Conservation (phyloP, 2,888 invertebrate genomes). For the Hypena proboscidalis region DNA sequence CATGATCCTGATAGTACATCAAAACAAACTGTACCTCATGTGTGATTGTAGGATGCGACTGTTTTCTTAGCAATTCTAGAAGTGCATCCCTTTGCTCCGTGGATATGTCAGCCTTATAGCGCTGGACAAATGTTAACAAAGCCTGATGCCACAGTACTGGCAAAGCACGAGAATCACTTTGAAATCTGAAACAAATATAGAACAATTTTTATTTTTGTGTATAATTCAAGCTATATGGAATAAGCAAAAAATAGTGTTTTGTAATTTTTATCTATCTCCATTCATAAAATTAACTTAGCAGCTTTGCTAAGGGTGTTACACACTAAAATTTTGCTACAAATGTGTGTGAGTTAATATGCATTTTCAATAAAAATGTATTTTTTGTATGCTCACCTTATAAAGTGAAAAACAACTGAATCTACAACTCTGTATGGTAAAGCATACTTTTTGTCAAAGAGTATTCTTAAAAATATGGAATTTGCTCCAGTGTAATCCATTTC, state of each 20-base stretch:
- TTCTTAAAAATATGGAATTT: conserved; percentile 96
- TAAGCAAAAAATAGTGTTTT: too few relatives aligned
- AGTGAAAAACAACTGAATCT: conserved; percentile 97
- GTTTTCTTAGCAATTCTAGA: conserved; percentile 90
- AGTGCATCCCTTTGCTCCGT: conserved; percentile 96
- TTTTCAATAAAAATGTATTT: neutral
- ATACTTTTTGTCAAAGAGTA: conserved; percentile 98
- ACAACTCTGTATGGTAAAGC: conserved; percentile 97
- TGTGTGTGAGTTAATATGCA: too few relatives aligned
- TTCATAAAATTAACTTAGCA: too few relatives aligned
- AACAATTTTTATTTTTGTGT: neutral
- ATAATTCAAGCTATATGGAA: too few relatives aligned
- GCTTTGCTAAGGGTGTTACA: too few relatives aligned
- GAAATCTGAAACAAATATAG: conserved; percentile 87
- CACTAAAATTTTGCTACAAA: too few relatives aligned
- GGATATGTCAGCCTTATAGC: conserved; percentile 97
- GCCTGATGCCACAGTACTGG: conserved; percentile 99
- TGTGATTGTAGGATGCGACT: conserved; percentile 90
- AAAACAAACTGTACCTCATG: too few relatives aligned
- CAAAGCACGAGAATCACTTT: conserved; percentile 91
- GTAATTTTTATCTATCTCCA: too few relatives aligned
- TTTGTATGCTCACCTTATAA: conserved; percentile 88
- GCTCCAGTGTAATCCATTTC: conserved; percentile 99
- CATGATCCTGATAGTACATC: too few relatives aligned
- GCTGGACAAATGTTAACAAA: conserved; percentile 95